phyloP scores from a whole-genome alignment of 2,113 vertebrate species.

The Murina feae region DNA sequence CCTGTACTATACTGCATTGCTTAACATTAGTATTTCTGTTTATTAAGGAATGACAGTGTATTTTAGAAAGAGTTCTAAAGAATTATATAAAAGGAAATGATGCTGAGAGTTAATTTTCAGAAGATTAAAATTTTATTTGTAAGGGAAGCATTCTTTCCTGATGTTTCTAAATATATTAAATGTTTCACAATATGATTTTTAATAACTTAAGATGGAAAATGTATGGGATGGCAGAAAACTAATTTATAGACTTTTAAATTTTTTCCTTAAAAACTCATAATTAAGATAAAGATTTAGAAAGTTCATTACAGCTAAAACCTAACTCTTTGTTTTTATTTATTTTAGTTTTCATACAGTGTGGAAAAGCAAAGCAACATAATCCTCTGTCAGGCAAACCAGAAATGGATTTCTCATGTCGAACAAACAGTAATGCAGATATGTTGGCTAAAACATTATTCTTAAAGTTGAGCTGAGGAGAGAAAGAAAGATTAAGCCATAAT shows the following conservation, averaged over 20 bases:
- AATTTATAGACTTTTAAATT: background rate
- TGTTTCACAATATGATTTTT: background rate
- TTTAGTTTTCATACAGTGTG: conserved; percentile 3
- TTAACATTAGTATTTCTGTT: background rate
- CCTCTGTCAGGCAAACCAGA: conserved; percentile 16
- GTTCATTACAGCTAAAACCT: background rate
- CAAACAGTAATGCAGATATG: background rate
- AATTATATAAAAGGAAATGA: background rate
- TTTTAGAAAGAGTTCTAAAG: background rate
- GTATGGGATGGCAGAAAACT: background rate
- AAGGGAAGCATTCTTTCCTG: background rate
- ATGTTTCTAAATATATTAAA: background rate
- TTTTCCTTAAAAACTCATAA: background rate
- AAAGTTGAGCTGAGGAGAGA: background rate
- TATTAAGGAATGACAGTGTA: background rate
- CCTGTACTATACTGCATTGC: background rate
- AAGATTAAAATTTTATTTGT: background rate
- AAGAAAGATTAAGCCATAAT: conserved; percentile 57
- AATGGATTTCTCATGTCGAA: conserved; percentile 34
- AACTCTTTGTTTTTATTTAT: background rate
- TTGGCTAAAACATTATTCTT: conserved; percentile 18
- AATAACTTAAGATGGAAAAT: conserved; percentile 19
- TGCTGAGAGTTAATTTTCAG: background rate
- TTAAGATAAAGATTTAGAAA: conserved; percentile 8
- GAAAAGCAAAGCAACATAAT: conserved; percentile 37